Conservation (phyloP, 2,113 vertebrate genomes). For the Lipotes vexillifer region DNA sequence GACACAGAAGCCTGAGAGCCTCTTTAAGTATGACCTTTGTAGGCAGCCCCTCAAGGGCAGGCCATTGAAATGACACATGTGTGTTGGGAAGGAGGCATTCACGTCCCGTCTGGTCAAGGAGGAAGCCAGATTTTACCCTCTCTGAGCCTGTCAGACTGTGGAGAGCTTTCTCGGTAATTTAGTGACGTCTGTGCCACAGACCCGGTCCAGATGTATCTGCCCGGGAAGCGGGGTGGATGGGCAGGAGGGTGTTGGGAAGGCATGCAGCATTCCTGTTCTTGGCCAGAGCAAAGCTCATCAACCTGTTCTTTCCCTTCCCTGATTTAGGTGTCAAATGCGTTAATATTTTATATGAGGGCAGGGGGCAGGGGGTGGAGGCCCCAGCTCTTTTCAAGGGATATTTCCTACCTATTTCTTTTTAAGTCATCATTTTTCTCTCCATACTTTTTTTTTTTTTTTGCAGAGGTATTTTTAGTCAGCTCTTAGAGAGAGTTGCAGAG, state of each 20-base stretch:
- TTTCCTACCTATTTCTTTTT: background rate
- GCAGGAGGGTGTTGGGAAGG: rapidly evolving
- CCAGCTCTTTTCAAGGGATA: background rate
- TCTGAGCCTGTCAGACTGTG: background rate
- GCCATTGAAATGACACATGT: background rate
- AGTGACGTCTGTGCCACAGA: background rate
- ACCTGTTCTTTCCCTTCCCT: background rate
- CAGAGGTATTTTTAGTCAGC: conserved; percentile 47
- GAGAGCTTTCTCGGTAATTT: background rate
- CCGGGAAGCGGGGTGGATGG: rapidly evolving
- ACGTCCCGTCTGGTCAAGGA: background rate
- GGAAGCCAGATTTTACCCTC: background rate
- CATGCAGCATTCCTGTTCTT: rapidly evolving
- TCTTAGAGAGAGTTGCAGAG: background rate
- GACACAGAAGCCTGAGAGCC: background rate
- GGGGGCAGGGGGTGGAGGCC: background rate
- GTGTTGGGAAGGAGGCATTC: background rate
- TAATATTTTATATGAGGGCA: background rate
- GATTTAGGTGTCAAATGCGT: background rate
- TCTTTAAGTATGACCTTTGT: background rate
- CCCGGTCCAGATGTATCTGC: background rate
- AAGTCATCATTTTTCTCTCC: background rate
- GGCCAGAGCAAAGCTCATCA: background rate
- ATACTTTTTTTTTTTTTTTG: background rate
- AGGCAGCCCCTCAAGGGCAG: background rate